These are phyloP conservation scores for Dasypus novemcinctus DNA, from an alignment of 2,113 vertebrate genomes.

Conservation along the genomic window DNA sequence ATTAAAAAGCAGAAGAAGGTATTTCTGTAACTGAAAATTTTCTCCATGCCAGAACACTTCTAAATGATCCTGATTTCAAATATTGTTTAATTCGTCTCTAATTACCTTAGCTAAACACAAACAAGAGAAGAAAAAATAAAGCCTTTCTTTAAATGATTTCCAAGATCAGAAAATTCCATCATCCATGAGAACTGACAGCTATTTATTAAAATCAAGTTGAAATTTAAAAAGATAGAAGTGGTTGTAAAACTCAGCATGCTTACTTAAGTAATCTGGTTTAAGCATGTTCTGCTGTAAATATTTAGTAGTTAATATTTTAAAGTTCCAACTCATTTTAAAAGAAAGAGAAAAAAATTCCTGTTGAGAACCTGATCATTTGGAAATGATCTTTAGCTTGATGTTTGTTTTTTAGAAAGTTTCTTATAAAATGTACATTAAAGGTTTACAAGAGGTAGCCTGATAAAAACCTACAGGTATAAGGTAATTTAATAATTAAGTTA, in stretches of 20 bases:
- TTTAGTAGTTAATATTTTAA: not conserved
- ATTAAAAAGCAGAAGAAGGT: not conserved
- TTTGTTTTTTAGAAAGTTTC: not conserved
- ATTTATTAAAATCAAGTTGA: conserved; percentile 23
- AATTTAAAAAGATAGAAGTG: not conserved
- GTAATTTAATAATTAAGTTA: not conserved
- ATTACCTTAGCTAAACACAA: not conserved
- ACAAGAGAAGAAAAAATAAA: not conserved
- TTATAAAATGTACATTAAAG: not conserved
- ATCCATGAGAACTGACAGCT: not conserved
- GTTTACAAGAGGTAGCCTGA: not conserved
- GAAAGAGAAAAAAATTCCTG: not conserved
- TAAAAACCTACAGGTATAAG: not conserved
- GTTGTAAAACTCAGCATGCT: not conserved
- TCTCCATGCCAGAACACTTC: not conserved
- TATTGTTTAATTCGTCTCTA: conserved; percentile 9
- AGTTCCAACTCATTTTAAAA: not conserved
- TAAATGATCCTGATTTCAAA: not conserved
- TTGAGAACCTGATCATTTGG: not conserved
- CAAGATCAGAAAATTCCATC: not conserved
- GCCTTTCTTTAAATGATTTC: conserved; percentile 10
- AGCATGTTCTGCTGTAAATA: not conserved
- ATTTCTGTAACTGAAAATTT: conserved; percentile 19
- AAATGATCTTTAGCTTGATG: not conserved
- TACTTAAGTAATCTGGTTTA: not conserved